Evolutionary conservation across 2,888 invertebrate species (phyloP), one percentile per base, ranked within the genome.

Genomic region (Onthophagus sagittarius): DNA sequence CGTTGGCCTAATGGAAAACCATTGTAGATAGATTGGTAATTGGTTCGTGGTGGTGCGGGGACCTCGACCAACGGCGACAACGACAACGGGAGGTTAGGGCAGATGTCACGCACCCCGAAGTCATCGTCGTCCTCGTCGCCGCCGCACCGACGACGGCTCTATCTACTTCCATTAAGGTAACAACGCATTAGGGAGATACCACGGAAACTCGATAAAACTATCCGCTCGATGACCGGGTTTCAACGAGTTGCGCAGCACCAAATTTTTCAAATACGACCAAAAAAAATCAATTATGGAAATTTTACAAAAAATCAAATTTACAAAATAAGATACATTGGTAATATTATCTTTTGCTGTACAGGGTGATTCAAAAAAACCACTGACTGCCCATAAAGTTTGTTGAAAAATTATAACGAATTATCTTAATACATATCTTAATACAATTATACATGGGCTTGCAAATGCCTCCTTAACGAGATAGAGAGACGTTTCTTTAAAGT

Each of bases 21-120:
- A 80, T 79, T 80, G 80, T 80, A 77, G 77, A 78, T 79, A 77
- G 71, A 75, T 79, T 77, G 73, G 79, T 80, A 80, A 80, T 79
- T 80, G 79, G 80, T 79, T 80, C 79, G 79, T 79, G 80, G 79
- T 23, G 31, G 23, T 13, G 23, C 67, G 23, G 67, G 67, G 31
- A n/a, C 32, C 31, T 23, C 67, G 67, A 15, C 67, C 9, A n/a
- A 23, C 23, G n/a, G 67, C 67, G 67, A 23, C 23, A 23, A 23
- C 80, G 76, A 15, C 69, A 67, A 62, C 67, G 39, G 39, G 62
- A 71, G 70, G 75, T 73, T 73, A 69, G 71, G 71, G 76, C 77
- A 78, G 78, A 78, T 78, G 78, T 77, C 77, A 73, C 67, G 74
- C 74, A 74, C 74, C 74, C 74, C 76, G 74, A 73, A 62, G 72